Base-by-base conservation (phyloP, 2,113 vertebrate genomes). In the Zootoca vivipara region DNA sequence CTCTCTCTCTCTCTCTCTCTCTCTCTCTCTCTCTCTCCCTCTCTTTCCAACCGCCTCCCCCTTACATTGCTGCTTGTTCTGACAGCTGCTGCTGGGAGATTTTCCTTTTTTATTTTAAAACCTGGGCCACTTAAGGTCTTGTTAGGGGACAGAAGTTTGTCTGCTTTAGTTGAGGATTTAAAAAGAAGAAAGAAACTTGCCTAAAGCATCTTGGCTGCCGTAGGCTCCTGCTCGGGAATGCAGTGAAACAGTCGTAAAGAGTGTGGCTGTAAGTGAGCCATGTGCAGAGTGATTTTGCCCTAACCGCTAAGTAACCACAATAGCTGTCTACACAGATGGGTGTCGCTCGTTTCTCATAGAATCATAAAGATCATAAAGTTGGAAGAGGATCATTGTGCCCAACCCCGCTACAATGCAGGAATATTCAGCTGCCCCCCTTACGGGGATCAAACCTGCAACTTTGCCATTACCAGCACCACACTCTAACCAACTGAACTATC, bases 51-150 rank as follows among this genome's bases (percentile, higher is more conserved):
- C 46, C 10, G 8, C 24, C 12, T 38, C 15, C 13, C 22, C 33
- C 52, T 28, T 56, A 5, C 15, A 20, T 46, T 78, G 16, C 73
- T 24, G 30, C 85, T 67, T 78, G 4, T 72, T 81, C 20, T 82
- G 62, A 87, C 70, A 83, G 80, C 38, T 88, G 70, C 80, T 75
- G 70, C 12, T 52, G 20, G 58, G 83, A 75, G 62, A 77, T 67
- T n/a, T 56, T n/a, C 46, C 26, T n/a, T 46, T 72, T 72, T 52
- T n/a, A n/a, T 33, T 40, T 40, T 52, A 75, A 65, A 38, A 30
- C 24, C 20, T 22, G 30, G 65, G 73, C 46, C 73, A 78, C 75
- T 83, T 62, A 75, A 86, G 79, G 72, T 83, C 89, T 82, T 67
- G 13, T 22, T 7, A 26, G 40, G 24, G 42, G 58, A 65, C 1